Conservation (phyloP, 2,797 vertebrate species). For the Microchirus variegatus region DNA sequence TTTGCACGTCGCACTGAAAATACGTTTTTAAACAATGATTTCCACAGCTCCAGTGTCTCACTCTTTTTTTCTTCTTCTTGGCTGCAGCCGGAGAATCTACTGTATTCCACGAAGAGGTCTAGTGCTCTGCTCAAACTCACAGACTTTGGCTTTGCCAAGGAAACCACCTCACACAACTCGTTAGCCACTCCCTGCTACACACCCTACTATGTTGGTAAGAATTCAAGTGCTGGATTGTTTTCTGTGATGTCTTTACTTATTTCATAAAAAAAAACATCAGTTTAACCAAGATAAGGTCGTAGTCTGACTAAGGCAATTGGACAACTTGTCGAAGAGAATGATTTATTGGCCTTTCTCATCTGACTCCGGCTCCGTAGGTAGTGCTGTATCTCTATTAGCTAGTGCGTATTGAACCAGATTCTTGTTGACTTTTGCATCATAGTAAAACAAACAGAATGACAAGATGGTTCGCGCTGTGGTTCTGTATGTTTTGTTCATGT, state of each 20-base stretch:
- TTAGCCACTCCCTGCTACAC: slow-evolving; percentile 98
- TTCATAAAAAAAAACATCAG: too few relatives aligned
- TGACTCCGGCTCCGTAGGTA: too few relatives aligned
- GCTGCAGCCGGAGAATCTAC: slow-evolving; percentile 93
- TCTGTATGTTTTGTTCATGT: too few relatives aligned
- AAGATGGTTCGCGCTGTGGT: too few relatives aligned
- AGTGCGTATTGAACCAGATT: too few relatives aligned
- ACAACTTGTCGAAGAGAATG: too few relatives aligned
- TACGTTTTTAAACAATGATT: background rate
- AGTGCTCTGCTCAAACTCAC: slow-evolving; percentile 94
- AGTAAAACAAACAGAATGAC: too few relatives aligned
- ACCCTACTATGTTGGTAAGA: slow-evolving; percentile 97
- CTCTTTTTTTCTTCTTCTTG: background rate
- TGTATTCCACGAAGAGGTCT: slow-evolving; percentile 92
- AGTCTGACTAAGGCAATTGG: too few relatives aligned
- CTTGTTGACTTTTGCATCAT: too few relatives aligned
- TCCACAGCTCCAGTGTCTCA: background rate
- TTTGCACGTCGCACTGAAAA: background rate
- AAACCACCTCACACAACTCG: slow-evolving; percentile 96
- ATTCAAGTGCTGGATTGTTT: background rate
- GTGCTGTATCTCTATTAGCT: too few relatives aligned
- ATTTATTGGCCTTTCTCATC: too few relatives aligned
- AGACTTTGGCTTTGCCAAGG: slow-evolving; percentile 98
- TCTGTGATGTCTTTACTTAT: background rate
- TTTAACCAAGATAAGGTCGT: too few relatives aligned